Conservation (phyloP, 2,797 vertebrate species). For the Myiotriccus ornatus region DNA sequence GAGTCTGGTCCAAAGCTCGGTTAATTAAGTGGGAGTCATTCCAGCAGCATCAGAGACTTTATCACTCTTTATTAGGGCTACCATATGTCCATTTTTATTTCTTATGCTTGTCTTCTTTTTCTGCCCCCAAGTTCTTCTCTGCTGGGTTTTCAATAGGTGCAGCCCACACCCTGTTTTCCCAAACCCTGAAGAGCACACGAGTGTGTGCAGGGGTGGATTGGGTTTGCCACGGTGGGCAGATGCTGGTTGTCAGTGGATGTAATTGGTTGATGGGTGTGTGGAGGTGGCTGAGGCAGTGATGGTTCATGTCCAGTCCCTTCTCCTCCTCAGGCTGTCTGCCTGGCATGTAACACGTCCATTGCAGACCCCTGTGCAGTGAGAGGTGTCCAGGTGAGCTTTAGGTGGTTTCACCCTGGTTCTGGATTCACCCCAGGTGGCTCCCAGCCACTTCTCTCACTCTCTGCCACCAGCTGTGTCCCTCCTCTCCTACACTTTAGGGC, state of each 20-base stretch:
- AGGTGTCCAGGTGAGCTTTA: background rate
- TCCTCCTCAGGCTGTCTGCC: background rate
- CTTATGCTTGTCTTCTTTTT: background rate
- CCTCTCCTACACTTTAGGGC: background rate
- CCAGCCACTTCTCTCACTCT: background rate
- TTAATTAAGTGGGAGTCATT: slow-evolving; percentile 49
- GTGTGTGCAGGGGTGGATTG: background rate
- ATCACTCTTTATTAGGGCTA: slow-evolving; percentile 56
- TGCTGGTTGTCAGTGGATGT: background rate
- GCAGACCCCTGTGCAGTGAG: background rate
- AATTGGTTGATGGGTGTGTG: background rate
- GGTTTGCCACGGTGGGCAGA: background rate
- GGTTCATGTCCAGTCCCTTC: background rate
- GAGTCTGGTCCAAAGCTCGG: slow-evolving; percentile 17
- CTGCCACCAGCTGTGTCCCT: background rate
- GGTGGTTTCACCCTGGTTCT: background rate
- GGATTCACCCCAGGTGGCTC: background rate
- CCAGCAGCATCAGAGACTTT: slow-evolving; percentile 51
- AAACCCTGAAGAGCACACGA: fast-evolving
- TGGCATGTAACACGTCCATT: background rate
- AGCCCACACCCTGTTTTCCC: background rate
- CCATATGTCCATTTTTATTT: slow-evolving; percentile 6
- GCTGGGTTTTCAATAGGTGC: background rate
- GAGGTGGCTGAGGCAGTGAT: background rate
- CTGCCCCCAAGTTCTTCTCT: background rate